phyloP scores from a whole-genome alignment of 1,140 invertebrate genomes.

The Drosophila kepulauana region DNA sequence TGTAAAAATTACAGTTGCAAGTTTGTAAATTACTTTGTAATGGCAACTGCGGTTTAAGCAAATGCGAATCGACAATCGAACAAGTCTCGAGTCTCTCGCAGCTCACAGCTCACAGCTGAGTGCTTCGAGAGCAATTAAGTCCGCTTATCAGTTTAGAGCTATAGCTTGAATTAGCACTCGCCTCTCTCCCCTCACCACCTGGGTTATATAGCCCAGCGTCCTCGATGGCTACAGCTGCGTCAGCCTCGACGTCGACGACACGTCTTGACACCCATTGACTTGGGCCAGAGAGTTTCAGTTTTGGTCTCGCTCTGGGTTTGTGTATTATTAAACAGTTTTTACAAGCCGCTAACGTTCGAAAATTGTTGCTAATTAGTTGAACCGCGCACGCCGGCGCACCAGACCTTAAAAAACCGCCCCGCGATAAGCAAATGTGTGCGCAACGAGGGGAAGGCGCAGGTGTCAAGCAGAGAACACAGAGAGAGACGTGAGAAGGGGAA shows the following conservation, averaged over 20 bases:
- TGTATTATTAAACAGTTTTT: constrained; percentile 75
- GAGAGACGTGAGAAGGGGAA: not conserved
- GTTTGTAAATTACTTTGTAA: constrained; percentile 54
- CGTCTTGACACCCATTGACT: constrained; percentile 42
- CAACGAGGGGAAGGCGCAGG: not conserved
- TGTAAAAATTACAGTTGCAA: constrained; percentile 78
- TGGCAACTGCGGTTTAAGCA: constrained; percentile 47
- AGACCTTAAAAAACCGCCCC: constrained; percentile 75
- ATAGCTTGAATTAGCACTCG: constrained; percentile 66
- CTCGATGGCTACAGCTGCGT: constrained; percentile 29
- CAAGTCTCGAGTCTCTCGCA: not conserved
- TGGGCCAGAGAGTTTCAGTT: not conserved
- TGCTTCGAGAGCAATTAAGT: constrained; percentile 72
- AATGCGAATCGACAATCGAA: constrained; percentile 59
- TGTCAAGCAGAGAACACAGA: not conserved
- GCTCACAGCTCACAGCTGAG: constrained; percentile 23
- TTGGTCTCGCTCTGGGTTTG: constrained; percentile 2
- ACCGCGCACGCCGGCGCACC: constrained; percentile 75
- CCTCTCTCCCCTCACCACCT: not conserved
- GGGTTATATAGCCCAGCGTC: constrained; percentile 33
- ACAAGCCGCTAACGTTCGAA: constrained; percentile 80
- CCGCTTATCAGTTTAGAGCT: constrained; percentile 77
- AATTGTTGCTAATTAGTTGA: constrained; percentile 81
- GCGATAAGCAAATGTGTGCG: constrained; percentile 16
- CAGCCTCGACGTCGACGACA: constrained; percentile 36